These are phyloP conservation scores for Drosophila ananassae DNA, from an alignment of 1,140 invertebrate species.

Conservation along the genomic window DNA sequence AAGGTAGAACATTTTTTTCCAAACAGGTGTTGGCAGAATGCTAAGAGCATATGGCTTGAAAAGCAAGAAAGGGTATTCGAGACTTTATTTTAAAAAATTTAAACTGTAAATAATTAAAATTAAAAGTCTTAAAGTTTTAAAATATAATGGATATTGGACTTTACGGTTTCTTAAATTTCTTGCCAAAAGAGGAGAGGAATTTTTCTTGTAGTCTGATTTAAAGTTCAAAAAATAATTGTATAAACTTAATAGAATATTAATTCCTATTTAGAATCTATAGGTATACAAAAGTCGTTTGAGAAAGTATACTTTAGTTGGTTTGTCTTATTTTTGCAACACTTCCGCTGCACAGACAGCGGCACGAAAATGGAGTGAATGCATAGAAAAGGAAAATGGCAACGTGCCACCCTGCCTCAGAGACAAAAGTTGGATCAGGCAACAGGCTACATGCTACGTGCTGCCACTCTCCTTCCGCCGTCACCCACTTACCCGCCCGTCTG, in stretches of 20 bases:
- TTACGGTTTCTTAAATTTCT: no score
- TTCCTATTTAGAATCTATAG: not conserved
- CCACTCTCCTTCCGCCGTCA: slow-evolving; percentile 5
- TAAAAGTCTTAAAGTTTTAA: no score
- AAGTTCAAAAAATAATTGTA: no score
- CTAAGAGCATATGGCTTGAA: not conserved
- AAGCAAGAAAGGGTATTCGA: not conserved
- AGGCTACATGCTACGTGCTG: slow-evolving; percentile 54
- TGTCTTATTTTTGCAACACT: slow-evolving; percentile 61
- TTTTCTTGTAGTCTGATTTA: no score
- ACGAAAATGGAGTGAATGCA: slow-evolving; percentile 67
- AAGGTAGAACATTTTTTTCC: slow-evolving; percentile 10
- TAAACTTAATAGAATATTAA: not conserved
- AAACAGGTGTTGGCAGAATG: not conserved
- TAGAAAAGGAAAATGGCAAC: slow-evolving; percentile 52
- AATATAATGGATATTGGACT: no score
- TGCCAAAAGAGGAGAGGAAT: no score
- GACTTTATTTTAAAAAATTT: no score
- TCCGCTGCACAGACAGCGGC: slow-evolving; percentile 53
- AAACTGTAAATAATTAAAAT: no score
- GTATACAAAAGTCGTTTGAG: slow-evolving; percentile 23
- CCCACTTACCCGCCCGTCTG: slow-evolving; percentile 3
- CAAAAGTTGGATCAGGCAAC: slow-evolving; percentile 66
- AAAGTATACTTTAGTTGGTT: slow-evolving; percentile 29
- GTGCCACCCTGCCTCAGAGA: slow-evolving; percentile 17